A percentile compares a stretch with the other conserved stretches of the same genome.
Conservation (phyloP, 2,888 invertebrate genomes). For the Athalia circularis region DNA sequence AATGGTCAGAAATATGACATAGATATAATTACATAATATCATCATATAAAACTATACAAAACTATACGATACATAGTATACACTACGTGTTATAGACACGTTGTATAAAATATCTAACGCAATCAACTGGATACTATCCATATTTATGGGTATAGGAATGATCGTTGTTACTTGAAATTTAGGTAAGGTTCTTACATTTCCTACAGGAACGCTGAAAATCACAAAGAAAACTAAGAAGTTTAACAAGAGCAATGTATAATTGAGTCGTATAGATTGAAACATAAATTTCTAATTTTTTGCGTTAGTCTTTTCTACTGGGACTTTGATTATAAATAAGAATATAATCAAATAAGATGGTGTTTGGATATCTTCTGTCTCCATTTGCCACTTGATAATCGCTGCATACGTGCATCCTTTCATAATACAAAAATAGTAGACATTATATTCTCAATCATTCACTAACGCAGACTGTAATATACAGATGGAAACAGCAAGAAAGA, state of each 20-base stretch:
- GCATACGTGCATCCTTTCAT: conserved; percentile 27
- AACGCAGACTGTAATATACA: too few relatives aligned
- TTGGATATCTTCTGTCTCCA: conserved; percentile 33
- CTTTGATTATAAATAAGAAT: background rate
- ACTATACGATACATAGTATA: background rate
- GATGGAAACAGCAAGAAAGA: too few relatives aligned
- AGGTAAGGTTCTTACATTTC: conserved; percentile 58
- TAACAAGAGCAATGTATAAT: background rate
- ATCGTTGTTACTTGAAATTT: conserved; percentile 45
- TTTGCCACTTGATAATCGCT: conserved; percentile 29
- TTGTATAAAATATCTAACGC: conserved; percentile 23
- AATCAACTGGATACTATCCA: conserved; percentile 19
- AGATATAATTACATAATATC: conserved; percentile 15
- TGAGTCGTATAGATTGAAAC: background rate
- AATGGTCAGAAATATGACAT: conserved; percentile 37
- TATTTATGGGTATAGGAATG: conserved; percentile 2
- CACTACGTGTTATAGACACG: background rate
- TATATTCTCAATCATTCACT: too few relatives aligned
- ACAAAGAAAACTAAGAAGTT: conserved; percentile 47
- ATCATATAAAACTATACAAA: conserved; percentile 21
- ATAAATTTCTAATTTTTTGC: background rate
- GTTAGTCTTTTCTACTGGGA: background rate
- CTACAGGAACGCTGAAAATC: conserved; percentile 63
- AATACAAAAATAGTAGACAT: background rate
- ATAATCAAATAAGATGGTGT: conserved; percentile 13